Evolutionary conservation across 2,113 vertebrate species (phyloP), one percentile per base, ranked within the genome.

Genomic region (Prunella fulvescens): DNA sequence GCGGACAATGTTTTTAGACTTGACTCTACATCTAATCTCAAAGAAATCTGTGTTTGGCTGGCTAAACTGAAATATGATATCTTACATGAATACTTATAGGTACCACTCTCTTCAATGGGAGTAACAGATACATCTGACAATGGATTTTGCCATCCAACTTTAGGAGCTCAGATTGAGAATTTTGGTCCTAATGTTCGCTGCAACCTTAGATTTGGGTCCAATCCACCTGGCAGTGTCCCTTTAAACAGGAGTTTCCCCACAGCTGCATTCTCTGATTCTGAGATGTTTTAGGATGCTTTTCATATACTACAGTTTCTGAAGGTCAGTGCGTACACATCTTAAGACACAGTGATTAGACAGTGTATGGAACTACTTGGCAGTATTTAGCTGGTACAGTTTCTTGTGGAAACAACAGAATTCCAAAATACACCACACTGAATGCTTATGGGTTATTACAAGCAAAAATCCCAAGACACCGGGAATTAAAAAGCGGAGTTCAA

Each of bases 311-410:
- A 47, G 53, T 92, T 96, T 96, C 87, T 95, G 92, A 95, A 97
- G 92, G 91, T 97, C 95, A 97, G 90, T 90, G 90, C 18, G 0
- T 87, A 92, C 88, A 95, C 84, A 86, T 93, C 95, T 96, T 94
- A 97, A 96, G 86, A 97, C 86, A 96, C 91, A 91, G 94, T 92
- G 82, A 96, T 93, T 90, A 89, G 91, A 94, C 89, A 94, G 94
- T 92, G 60, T 88, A 96, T 97, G 95, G 96, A 96, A 97, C 88
- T 96, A 96, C 92, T 96, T 97, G 97, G 96, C 97, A 97, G 96
- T 97, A 96, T 96, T 97, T 93, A 97, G 95, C 95, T 98, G 97
- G 96, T 95, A 96, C 94, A 93, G 88, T 95, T 97, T 96, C 93
- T 96, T 92, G 93, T 93, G 95, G 91, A 90, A 96, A 97, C 95